Evolutionary conservation across 2,797 vertebrate species (phyloP).

Genomic region (Cyprinella venusta): DNA sequence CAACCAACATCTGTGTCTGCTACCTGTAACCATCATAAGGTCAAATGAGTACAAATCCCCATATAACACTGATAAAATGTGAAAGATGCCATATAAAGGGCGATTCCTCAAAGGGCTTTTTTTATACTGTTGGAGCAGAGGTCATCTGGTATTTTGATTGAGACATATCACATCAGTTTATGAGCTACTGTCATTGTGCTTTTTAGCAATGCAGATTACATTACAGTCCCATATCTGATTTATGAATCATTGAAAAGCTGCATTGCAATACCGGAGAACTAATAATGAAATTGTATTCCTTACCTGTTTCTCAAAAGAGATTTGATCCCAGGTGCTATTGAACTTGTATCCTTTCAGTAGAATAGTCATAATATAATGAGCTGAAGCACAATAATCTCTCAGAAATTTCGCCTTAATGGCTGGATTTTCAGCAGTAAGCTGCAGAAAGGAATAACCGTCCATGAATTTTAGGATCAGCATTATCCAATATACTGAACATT

Average conservation of each 20-base stretch:
- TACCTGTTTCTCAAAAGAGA: conserved; percentile 80
- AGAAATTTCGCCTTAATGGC: conserved; percentile 64
- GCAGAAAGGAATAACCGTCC: not conserved
- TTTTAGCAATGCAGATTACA: not conserved
- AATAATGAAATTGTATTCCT: conserved; percentile 12
- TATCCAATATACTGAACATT: not conserved
- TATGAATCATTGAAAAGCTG: not conserved
- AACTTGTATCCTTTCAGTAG: conserved; percentile 79
- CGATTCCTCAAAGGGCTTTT: not conserved
- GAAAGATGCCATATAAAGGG: not conserved
- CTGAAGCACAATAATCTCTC: conserved; percentile 72
- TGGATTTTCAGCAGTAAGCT: conserved; percentile 52
- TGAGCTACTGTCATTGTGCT: not conserved
- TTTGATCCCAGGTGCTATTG: conserved; percentile 70
- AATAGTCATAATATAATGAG: conserved; percentile 76
- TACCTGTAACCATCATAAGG: conserved; percentile 67
- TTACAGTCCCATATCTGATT: not conserved
- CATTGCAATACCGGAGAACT: not conserved
- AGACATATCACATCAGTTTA: not conserved
- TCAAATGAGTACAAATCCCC: not conserved
- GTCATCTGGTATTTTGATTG: not conserved
- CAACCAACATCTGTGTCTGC: conserved; percentile 78
- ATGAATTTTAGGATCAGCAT: not conserved
- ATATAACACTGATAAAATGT: not conserved
- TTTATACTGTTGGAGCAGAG: not conserved